Percentiles rank a stretch among this genome's conserved stretches.
Evolutionary conservation across 2,113 vertebrate species (phyloP).

Genomic region (Paralichthys olivaceus): DNA sequence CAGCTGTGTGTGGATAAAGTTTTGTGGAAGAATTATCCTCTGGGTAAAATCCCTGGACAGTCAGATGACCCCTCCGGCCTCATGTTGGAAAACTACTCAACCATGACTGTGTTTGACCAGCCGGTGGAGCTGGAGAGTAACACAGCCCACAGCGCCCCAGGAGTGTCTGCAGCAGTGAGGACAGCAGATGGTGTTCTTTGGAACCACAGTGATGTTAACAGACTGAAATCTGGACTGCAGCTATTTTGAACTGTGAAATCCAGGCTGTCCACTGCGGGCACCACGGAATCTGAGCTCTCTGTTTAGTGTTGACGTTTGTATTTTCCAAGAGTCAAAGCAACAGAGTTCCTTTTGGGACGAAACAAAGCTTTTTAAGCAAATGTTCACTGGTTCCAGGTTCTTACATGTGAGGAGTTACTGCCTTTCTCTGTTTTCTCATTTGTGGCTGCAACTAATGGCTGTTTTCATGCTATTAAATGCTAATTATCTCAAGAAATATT

Average conservation of each 20-base stretch:
- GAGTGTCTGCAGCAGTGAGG: constrained; percentile 14
- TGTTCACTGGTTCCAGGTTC: not conserved
- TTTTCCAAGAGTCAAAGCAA: no score
- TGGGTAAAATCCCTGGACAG: constrained; percentile 92
- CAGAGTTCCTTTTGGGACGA: not conserved
- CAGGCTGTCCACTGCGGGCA: not conserved
- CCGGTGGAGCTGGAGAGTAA: constrained; percentile 80
- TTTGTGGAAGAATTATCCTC: constrained; percentile 87
- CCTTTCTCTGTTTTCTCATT: not conserved
- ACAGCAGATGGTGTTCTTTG: constrained; percentile 73
- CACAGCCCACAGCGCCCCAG: constrained; percentile 32
- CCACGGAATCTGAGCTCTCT: not conserved
- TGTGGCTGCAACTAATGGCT: not conserved
- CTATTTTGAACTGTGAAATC: constrained; percentile 74
- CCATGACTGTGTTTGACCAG: constrained; percentile 91
- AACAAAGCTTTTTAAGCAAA: not conserved
- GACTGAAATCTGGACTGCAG: constrained; percentile 80
- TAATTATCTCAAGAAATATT: not conserved
- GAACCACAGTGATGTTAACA: constrained; percentile 77
- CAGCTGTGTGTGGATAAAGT: constrained; percentile 88
- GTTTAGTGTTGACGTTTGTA: no score
- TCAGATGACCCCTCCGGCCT: constrained; percentile 90
- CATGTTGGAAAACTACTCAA: constrained; percentile 87
- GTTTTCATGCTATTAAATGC: not conserved
- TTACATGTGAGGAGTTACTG: not conserved